A percentile compares a stretch with the other conserved stretches of the same genome.
Evolutionary conservation across 2,888 invertebrate genomes (phyloP).

Genomic region (Calliscelio sp.): DNA sequence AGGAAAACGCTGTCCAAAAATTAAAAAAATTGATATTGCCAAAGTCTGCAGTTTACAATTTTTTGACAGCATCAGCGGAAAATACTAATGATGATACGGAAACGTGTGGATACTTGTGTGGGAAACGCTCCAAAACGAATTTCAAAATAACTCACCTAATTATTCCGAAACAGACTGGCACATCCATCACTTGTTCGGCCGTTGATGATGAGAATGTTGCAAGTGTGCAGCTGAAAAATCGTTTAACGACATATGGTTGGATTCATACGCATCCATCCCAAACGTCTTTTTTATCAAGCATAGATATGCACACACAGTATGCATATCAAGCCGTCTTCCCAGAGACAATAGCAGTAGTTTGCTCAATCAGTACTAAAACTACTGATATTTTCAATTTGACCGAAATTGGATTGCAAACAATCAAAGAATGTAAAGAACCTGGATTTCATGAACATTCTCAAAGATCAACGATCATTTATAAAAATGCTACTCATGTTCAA

Average conservation of each 20-base stretch:
- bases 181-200: background rate
- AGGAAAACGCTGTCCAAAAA: background rate
- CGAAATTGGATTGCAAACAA: background rate
- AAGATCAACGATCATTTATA: background rate
- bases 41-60: background rate
- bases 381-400: conserved; percentile 4
- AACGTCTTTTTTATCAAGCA: background rate
- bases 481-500: conserved; percentile 5
- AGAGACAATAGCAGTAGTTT: background rate
- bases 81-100: background rate
- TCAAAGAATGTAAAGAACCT: background rate
- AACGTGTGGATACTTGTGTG: background rate
- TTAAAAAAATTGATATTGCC: background rate
- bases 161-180: conserved; percentile 1
- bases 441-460: conserved; percentile 5
- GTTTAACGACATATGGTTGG: background rate
- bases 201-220: background rate
- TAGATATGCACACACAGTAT: conserved; percentile 1
- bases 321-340: background rate
- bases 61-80: background rate
- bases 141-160: background rate
- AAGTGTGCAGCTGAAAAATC: background rate
- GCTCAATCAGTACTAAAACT: background rate
- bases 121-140: background rate
- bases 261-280: conserved; percentile 8